Evolutionary conservation across 2,797 vertebrate species (phyloP).

Genomic region (Sciurus carolinensis): DNA sequence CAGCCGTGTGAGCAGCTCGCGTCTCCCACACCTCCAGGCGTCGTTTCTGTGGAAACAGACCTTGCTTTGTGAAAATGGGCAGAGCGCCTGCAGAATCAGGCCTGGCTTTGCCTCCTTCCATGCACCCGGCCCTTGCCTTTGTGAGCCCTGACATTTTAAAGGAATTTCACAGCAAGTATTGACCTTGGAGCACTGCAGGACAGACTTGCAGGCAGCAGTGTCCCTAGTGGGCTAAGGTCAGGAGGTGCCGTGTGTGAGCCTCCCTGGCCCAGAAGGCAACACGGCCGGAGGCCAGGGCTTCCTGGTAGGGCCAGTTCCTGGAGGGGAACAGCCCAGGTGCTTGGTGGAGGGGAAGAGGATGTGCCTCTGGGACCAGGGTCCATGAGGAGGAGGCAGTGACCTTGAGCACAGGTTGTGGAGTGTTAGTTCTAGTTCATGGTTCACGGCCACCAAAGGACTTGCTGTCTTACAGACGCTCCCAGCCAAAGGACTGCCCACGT

Average conservation of each 20-base stretch:
- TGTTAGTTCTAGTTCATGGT: too few relatives aligned
- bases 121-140: neutral
- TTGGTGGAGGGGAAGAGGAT: rapidly evolving
- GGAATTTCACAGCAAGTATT: neutral
- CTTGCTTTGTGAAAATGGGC: neutral
- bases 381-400: neutral
- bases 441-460: too few relatives aligned
- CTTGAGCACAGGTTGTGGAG: neutral
- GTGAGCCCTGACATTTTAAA: neutral
- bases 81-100: neutral
- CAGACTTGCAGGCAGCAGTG: neutral
- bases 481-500: too few relatives aligned
- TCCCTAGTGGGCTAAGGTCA: neutral
- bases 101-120: neutral
- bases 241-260: rapidly evolving
- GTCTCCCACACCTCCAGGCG: neutral
- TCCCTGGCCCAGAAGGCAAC: rapidly evolving
- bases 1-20: slow-evolving; percentile 1
- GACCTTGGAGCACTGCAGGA: neutral
- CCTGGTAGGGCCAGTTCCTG: neutral
- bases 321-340: neutral
- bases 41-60: slow-evolving; percentile 63
- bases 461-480: neutral
- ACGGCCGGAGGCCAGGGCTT: too few relatives aligned
- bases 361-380: neutral